Base-by-base conservation (phyloP, 1,140 invertebrate species). In the Thereuonema tuberculata region DNA sequence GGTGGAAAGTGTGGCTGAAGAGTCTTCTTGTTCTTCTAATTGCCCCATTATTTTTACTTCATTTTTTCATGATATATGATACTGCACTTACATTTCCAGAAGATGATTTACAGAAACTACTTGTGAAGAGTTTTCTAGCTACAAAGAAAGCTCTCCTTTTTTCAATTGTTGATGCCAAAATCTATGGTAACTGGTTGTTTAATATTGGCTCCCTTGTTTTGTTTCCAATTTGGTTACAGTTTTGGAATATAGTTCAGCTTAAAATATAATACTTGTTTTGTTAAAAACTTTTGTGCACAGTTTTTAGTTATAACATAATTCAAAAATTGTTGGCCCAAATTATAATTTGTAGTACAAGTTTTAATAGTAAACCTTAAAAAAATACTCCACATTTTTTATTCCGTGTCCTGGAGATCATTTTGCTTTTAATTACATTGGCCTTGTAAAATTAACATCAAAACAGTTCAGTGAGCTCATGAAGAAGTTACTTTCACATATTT, bases 91-190 rank as follows among this genome's bases (percentile, higher is more conserved):
- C 62, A 87, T 84, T 70, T 74, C 77, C 1, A 81, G 24, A 61
- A n/a, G 24, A 84, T 49, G 48, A 63, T 12, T 14, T 31, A 2
- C 9, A 62, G 25, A 37, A 29, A 43, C 80, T 85, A 59, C 49
- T 68, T 50, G 29, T 83, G 0, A 59, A 67, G 0, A 72, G 80
- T 58, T 77, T 81, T 0, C 74, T 75, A 49, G 87, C 86, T 1
- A 80, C 82, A 14, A 82, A 88, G 70, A 82, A 87, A 68, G 83
- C 85, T 12, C 76, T 89, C 15, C 81, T 89, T 65, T 87, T 84
- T 67, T 81, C 83, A 49, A 78, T 93, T 37, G 81, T 89, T 1
- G 90, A 95, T 72, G 83, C 82, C 26, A 82, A 88, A 77, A 76
- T 85, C 43, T 85, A 84, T 66, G 81, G 80, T 14, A 84, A 81